These are phyloP conservation scores for Thunnus maccoyii DNA, from an alignment of 2,113 vertebrate genomes.

Conservation along the genomic window DNA sequence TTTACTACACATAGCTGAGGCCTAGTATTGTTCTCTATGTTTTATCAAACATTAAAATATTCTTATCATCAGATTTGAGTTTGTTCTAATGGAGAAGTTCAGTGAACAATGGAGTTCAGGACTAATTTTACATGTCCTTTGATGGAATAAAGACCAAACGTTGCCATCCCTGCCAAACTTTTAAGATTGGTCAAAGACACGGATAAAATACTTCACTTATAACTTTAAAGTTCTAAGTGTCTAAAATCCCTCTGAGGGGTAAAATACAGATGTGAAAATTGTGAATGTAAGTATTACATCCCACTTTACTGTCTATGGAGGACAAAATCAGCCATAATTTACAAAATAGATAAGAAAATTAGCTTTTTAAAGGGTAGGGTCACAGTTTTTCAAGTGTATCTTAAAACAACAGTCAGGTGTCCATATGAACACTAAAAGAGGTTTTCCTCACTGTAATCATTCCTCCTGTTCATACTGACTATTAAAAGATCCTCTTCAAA, in stretches of 20 bases:
- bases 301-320: conserved; percentile 22
- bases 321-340: conserved; percentile 32
- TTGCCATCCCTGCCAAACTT: conserved; percentile 18
- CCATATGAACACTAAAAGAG: too few relatives aligned
- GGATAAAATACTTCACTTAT: not conserved
- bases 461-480: too few relatives aligned
- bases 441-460: too few relatives aligned
- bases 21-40: conserved; percentile 32
- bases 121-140: not conserved
- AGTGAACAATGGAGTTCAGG: not conserved
- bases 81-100: conserved; percentile 27
- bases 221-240: not conserved
- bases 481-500: too few relatives aligned
- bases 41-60: conserved; percentile 25
- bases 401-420: too few relatives aligned
- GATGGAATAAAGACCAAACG: conserved; percentile 7
- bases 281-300: conserved; percentile 40
- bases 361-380: not conserved
- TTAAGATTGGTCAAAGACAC: conserved; percentile 13
- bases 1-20: conserved; percentile 17
- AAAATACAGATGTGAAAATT: conserved; percentile 40
- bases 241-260: not conserved
- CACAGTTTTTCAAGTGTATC: too few relatives aligned
- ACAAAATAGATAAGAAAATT: not conserved
- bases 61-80: conserved; percentile 25